Evolutionary conservation across 2,888 invertebrate genomes (phyloP), one percentile per base, ranked within the genome.

Genomic region (Chalcosyrphus nemorum): DNA sequence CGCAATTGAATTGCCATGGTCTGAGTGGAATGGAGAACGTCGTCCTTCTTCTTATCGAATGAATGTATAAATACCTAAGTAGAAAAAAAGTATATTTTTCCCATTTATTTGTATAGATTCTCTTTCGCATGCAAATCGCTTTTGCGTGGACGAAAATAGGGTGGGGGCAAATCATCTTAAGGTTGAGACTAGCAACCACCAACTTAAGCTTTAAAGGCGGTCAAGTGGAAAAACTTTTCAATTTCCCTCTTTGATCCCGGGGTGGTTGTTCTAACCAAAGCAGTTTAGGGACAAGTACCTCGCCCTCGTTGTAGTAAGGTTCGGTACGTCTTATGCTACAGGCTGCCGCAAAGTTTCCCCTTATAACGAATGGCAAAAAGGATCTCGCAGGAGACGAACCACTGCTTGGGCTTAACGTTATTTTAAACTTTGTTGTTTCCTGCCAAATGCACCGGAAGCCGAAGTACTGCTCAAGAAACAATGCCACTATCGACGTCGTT

Each of bases 201-300:
- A 45, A 54, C 29, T 35, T 56, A 47, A 74, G 74, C 84, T 65
- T 78, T 80, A 63, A 70, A 80, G 84, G 84, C 80, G 84, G 84
- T 80, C 80, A 80, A 80, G 84, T 80, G 74, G 84, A 80, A 84
- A 84, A 84, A 84, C 84, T 80, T 84, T 84, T 84, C 74, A 80
- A 80, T 84, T 84, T 80, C 56, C 43, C 82, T 63, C 84, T 84
- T 84, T 84, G 84, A 84, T 84, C 80, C 57, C n/a, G 70, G 70
- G 70, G 47, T 70, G 74, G 43, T 57, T 54, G 68, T 75, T 81
- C 47, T 65, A 38, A 19, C 29, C 41, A 38, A 72, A 72, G 52
- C 21, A 63, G 74, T 63, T 52, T 66, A 56, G 61, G 70, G 59
- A 52, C 70, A 70, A 59, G 56, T 43, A 45, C 32, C 43, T 24